Evolutionary conservation across 2,797 vertebrate genomes (phyloP).

Genomic region (Neosilurus hyrtlii): DNA sequence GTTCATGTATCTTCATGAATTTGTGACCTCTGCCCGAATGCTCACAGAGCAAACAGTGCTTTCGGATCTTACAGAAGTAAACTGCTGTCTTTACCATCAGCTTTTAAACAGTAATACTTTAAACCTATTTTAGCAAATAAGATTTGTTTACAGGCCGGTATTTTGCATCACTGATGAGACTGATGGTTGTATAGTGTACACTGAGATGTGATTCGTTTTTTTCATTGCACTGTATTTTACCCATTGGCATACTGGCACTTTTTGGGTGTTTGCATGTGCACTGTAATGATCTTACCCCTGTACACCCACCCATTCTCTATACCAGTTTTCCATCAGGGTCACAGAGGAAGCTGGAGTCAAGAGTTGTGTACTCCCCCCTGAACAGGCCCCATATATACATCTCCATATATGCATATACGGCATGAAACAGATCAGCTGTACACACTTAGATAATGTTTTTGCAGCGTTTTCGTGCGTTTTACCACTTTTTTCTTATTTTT

Average conservation of each 20-base stretch:
- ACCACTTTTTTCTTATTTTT: background rate
- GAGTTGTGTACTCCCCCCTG: no score
- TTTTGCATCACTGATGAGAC: background rate
- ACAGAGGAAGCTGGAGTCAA: no score
- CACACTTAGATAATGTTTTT: background rate
- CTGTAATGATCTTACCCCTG: background rate
- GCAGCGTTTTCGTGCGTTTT: background rate
- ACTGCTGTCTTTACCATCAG: no score
- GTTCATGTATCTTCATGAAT: no score
- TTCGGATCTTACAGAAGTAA: no score
- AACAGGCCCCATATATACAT: no score
- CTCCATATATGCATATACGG: background rate
- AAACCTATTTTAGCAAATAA: background rate
- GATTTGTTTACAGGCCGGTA: background rate
- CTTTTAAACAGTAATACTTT: background rate
- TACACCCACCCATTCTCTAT: no score
- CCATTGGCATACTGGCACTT: no score
- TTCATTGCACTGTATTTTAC: no score
- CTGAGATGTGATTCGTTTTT: background rate
- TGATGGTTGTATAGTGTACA: background rate
- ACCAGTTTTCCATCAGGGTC: no score
- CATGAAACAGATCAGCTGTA: background rate
- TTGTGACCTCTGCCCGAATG: background rate
- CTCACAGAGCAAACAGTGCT: background rate
- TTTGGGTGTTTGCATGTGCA: no score